Conservation (phyloP, 2,113 vertebrate genomes). For the Planiliza haematocheilus region DNA sequence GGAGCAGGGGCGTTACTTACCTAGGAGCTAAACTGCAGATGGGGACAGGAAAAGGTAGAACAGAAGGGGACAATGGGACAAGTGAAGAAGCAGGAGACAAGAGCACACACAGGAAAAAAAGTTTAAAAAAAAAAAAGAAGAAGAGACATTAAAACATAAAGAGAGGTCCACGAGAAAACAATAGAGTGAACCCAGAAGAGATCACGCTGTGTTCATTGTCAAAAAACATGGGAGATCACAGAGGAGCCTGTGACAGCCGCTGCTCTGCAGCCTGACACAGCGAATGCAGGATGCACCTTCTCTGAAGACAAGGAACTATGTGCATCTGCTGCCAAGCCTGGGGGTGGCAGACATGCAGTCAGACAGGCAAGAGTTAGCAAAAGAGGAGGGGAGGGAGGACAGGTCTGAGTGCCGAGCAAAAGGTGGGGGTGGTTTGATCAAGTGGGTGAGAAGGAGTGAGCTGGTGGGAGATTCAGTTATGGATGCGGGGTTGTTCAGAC, state of each 20-base stretch:
- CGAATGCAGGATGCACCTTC: slow-evolving; percentile 76
- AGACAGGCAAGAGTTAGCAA: slow-evolving; percentile 64
- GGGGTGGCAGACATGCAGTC: slow-evolving; percentile 79
- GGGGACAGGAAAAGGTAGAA: slow-evolving; percentile 75
- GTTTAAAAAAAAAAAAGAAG: slow-evolving; percentile 28
- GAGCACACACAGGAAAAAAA: slow-evolving; percentile 63
- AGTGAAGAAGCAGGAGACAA: slow-evolving; percentile 59
- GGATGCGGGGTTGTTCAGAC: slow-evolving; percentile 63
- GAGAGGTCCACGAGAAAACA: slow-evolving; percentile 41
- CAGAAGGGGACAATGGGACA: slow-evolving; percentile 50
- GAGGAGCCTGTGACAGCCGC: slow-evolving; percentile 38
- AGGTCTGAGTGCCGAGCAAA: slow-evolving; percentile 47
- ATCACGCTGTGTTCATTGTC: slow-evolving; percentile 42
- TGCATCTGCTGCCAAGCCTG: slow-evolving; percentile 73
- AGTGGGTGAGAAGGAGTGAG: slow-evolving; percentile 40
- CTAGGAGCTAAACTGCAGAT: slow-evolving; percentile 93
- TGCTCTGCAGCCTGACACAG: slow-evolving; percentile 61
- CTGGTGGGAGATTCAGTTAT: slow-evolving; percentile 43
- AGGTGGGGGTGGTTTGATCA: slow-evolving; percentile 42
- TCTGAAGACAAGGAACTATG: slow-evolving; percentile 57
- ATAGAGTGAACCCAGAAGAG: slow-evolving; percentile 45
- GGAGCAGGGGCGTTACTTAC: slow-evolving; percentile 76
- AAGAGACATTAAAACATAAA: slow-evolving; percentile 69
- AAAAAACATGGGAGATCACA: slow-evolving; percentile 53
- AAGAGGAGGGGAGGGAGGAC: slow-evolving; percentile 12